These are phyloP conservation scores for Leucopsar rothschildi DNA, from an alignment of 2,113 vertebrate species.

Conservation along the genomic window DNA sequence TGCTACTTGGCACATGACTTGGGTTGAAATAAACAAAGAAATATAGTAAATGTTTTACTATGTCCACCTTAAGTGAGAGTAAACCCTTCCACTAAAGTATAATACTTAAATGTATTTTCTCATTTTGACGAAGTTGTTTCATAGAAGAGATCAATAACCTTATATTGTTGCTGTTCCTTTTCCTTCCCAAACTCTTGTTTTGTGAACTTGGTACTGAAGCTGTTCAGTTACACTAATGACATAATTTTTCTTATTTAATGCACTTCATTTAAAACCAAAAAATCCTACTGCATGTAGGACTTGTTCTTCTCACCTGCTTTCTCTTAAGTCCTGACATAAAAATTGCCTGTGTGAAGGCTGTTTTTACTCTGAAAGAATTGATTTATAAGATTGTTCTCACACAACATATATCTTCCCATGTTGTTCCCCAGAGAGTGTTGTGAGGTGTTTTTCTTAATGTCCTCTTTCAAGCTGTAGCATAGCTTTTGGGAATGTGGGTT, in stretches of 20 bases:
- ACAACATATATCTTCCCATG: fast-evolving
- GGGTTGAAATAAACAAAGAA: background rate
- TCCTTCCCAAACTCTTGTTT: background rate
- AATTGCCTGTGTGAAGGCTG: background rate
- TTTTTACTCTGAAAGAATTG: background rate
- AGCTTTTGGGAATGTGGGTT: background rate
- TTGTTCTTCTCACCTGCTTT: background rate
- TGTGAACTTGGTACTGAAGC: background rate
- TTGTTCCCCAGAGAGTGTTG: background rate
- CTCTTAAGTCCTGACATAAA: background rate
- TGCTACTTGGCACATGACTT: background rate
- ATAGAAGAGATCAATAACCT: background rate
- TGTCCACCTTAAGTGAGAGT: background rate
- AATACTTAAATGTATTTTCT: background rate
- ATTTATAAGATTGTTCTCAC: background rate
- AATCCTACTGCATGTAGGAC: fast-evolving
- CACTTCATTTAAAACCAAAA: background rate
- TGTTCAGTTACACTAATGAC: background rate
- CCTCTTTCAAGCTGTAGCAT: background rate
- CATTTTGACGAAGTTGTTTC: background rate
- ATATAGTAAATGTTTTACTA: background rate
- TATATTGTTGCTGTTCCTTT: background rate
- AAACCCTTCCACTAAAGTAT: background rate
- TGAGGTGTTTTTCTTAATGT: background rate
- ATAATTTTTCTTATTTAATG: background rate